Base-by-base conservation (phyloP, 1,140 invertebrate species). In the Hydropsyche tenuis region DNA sequence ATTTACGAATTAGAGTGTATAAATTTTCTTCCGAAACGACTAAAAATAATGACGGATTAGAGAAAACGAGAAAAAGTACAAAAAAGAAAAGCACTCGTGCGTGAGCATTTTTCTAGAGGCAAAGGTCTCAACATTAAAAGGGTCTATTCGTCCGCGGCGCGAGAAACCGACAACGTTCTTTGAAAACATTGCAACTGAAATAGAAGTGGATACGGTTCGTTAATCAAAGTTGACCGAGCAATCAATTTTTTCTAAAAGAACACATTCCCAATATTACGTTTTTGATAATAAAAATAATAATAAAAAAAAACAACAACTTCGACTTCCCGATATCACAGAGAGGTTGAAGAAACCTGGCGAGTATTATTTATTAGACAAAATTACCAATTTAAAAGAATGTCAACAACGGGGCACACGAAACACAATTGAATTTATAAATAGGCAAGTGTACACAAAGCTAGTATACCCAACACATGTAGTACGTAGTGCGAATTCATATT, bases 131-230 rank as follows among this genome's bases (percentile, higher is more conserved):
- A 60, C 20, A 20, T 18, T 16, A 20, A 16, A 53, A 60, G 23
- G 56, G 56, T 60, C 25, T 20, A 60, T 22, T 60, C 56, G 23
- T 60, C 22, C 22, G 56, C 23, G n/a, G 30, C 3, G 25, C 23
- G 25, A 60, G 20, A 23, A 60, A 60, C 20, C 22, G 18, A 14
- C 16, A 14, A 37, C 9, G 23, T 60, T 22, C 56, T 60, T 60
- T 60, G 56, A 60, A 60, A 23, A 27, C 23, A 27, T 20, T 60
- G 56, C 56, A 60, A 23, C 56, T 60, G 56, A 9, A 60, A 60
- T 60, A 60, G 56, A 27, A 25, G 20, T 60, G 56, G 14, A 60
- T 22, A 60, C 56, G 23, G 22, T 60, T 60, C 22, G 25, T 25
- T 60, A 60, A 60, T 60, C 56, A 60, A 60, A 60, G 56, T 60